Conservation (phyloP, 2,113 vertebrate species). For the Corapipo altera region DNA sequence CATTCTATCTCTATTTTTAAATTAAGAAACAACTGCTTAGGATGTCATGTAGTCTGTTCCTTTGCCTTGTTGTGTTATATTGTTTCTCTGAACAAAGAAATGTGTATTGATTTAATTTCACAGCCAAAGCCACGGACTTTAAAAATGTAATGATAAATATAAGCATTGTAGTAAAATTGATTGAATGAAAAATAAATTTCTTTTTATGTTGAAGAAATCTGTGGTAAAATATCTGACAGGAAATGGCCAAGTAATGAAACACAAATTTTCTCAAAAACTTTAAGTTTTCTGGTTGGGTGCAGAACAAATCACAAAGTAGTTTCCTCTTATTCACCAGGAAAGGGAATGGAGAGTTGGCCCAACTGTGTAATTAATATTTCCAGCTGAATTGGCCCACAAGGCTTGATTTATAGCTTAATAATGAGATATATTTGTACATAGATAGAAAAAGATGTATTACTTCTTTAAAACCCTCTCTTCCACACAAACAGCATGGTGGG, state of each 20-base stretch:
- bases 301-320: not conserved
- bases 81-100: conserved; percentile 14
- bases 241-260: not conserved
- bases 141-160: not conserved
- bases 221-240: not conserved
- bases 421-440: not conserved
- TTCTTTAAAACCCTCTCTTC: not conserved
- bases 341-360: not conserved
- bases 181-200: not conserved
- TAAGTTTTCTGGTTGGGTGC: not conserved
- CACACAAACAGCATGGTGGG: not conserved
- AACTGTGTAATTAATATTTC: not conserved
- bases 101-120: conserved; percentile 8
- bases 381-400: not conserved
- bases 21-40: not conserved
- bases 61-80: not conserved
- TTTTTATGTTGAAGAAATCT: not conserved
- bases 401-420: not conserved
- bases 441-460: not conserved
- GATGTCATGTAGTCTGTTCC: not conserved
- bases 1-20: conserved; percentile 75
- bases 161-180: conserved; percentile 8
- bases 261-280: not conserved
- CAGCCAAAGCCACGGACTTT: not conserved
- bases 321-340: not conserved